Evolutionary conservation across 1,140 invertebrate genomes (phyloP), one percentile per base, ranked within the genome.

Genomic region (Drosophila subobscura): DNA sequence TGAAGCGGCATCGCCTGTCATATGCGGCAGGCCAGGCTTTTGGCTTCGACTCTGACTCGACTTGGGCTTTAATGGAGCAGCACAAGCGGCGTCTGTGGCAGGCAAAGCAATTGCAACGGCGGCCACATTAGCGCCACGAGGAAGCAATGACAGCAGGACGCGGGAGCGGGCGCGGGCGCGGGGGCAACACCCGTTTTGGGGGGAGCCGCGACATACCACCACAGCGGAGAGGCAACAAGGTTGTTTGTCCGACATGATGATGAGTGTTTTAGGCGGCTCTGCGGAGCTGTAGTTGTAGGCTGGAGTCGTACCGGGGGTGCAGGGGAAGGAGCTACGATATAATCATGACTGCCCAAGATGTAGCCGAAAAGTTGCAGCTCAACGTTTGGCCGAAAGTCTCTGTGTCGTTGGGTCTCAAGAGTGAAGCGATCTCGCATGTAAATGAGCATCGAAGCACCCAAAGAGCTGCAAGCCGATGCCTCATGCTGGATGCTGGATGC

Each of bases 191-290:
- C 16, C 16, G 16, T 20, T 20, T 20, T 20, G 16, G 60, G 27
- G 16, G 40, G 7, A 8, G 23, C 8, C 8, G 16, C 23, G 12
- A 37, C 33, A 44, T 54, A 49, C n/a, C 49, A 27, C 65, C 57
- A 77, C 56, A 66, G 67, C 67, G 63, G 60, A 85, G 75, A 72
- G 77, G 73, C 77, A 85, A 85, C 80, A 85, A 85, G 80, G 81
- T 85, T 85, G 81, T 85, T 85, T 85, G 80, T 85, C 77, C 80
- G 80, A 85, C 80, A 85, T 86, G 80, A 77, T 85, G 80, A 85
- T 85, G 80, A 85, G 80, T 85, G 80, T 85, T 85, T 85, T 77
- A 86, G 80, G 80, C 77, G 81, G 77, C 73, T 70, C 16, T 20
- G 16, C 1, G 63, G 61, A 65, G 72, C 61, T 33, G 29, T 10